These are phyloP conservation scores for Podarcis siculus DNA, from an alignment of 2,797 vertebrate genomes.

Conservation along the genomic window DNA sequence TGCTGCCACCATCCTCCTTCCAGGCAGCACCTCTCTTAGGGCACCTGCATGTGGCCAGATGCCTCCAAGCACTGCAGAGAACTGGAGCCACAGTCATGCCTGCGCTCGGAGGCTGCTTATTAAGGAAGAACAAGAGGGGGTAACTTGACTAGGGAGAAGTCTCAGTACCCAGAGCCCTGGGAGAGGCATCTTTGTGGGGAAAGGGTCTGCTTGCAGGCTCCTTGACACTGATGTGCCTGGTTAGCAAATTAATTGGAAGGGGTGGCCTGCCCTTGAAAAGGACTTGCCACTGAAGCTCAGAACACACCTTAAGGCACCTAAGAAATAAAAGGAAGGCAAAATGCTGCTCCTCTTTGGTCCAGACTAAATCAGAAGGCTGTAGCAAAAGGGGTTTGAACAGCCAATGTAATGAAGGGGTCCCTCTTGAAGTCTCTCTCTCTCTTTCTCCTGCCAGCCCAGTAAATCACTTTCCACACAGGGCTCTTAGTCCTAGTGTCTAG, in stretches of 20 bases:
- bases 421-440: neutral
- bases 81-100: neutral
- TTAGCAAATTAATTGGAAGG: neutral
- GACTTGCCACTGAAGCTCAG: neutral
- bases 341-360: neutral
- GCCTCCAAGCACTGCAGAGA: neutral
- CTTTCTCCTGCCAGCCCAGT: neutral
- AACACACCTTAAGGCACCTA: neutral
- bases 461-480: no score
- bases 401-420: no score
- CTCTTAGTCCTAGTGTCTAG: neutral
- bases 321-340: neutral
- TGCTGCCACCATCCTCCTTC: neutral
- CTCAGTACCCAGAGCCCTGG: neutral
- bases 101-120: neutral
- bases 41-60: neutral
- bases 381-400: neutral
- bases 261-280: neutral
- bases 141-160: neutral
- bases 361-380: neutral
- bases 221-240: no score
- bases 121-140: neutral
- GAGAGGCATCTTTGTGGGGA: neutral
- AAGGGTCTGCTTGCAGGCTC: neutral
- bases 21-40: neutral